Evolutionary conservation across 2,113 vertebrate species (phyloP), one percentile per base, ranked within the genome.

Genomic region (Onychorhynchus coronatus): DNA sequence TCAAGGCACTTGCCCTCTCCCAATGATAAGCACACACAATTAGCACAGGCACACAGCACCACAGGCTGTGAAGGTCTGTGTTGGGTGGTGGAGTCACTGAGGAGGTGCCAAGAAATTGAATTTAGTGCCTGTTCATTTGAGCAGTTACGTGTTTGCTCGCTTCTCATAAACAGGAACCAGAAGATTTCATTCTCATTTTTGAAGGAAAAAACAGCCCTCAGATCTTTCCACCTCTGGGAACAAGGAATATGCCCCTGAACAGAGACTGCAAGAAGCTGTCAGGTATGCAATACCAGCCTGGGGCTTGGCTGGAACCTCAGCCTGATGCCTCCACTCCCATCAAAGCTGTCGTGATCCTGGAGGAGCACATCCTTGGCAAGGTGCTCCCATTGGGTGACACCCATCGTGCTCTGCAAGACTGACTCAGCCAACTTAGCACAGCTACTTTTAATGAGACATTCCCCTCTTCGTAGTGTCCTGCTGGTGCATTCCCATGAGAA

Each of bases 351-450:
- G 1, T 42, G 62, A 58, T 63, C 77, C 53, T 42, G 42, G 50
- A 77, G 59, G 24, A 88, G 0, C 20, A 52, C 25, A 25, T 91
- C 50, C 66, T 78, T 82, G 89, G 62, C 92, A 52, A 85, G 50
- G 31, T 3, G 1, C 42, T 94, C 3, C 0, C 5, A 3, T 15
- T 61, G 15, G 3, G 3, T 25, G 37, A 52, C 23, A 41, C 28
- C 19, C 20, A 2, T 79, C 2, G 0, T 12, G 25, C 0, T 0
- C 56, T 50, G 41, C 62, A 94, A 25, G 12, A 63, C 9, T 0
- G 0, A 35, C 27, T 46, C 41, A n/a, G 44, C 31, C 76, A 59
- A 28, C 8, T 62, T 39, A 75, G 28, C 42, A 25, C 8, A 56
- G 35, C 25, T 53, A 25, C 37, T 66, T 84, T 53, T 27, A 65